Evolutionary conservation across 2,888 invertebrate species (phyloP).

Genomic region (Acrobasis repandana): DNA sequence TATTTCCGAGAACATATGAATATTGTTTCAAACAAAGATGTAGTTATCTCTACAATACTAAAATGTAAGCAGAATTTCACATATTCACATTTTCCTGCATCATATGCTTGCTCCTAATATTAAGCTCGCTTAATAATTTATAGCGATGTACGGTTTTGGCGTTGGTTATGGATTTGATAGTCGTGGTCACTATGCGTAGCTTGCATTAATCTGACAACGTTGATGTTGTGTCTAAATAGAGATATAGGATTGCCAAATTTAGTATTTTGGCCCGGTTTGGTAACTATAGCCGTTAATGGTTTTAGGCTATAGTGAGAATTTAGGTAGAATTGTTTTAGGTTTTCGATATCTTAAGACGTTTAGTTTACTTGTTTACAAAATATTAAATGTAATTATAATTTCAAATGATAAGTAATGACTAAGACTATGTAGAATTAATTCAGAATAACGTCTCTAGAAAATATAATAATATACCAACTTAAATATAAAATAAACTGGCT

Average conservation of each 20-base stretch:
- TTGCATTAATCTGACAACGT: not conserved
- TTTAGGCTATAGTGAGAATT: no score
- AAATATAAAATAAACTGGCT: no score
- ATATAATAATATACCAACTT: no score
- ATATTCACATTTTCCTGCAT: not conserved
- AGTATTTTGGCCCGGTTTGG: not conserved
- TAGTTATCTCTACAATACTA: not conserved
- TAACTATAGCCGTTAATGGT: not conserved
- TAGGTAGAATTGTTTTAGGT: no score
- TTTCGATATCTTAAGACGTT: no score
- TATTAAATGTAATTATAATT: no score
- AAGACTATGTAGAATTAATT: no score
- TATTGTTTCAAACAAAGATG: not conserved
- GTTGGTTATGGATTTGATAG: constrained; percentile 2
- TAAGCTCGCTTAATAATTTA: not conserved
- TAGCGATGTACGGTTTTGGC: not conserved
- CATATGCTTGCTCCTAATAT: not conserved
- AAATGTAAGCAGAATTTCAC: not conserved
- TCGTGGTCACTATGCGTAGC: not conserved
- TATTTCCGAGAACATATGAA: no score
- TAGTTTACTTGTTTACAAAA: no score
- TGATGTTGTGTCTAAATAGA: not conserved
- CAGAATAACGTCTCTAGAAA: no score
- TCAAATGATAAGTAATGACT: no score
- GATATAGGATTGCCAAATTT: no score